A percentile compares a stretch with the other conserved stretches of the same genome.
Evolutionary conservation across 2,888 invertebrate species (phyloP).

Genomic region (Tholera decimalis): DNA sequence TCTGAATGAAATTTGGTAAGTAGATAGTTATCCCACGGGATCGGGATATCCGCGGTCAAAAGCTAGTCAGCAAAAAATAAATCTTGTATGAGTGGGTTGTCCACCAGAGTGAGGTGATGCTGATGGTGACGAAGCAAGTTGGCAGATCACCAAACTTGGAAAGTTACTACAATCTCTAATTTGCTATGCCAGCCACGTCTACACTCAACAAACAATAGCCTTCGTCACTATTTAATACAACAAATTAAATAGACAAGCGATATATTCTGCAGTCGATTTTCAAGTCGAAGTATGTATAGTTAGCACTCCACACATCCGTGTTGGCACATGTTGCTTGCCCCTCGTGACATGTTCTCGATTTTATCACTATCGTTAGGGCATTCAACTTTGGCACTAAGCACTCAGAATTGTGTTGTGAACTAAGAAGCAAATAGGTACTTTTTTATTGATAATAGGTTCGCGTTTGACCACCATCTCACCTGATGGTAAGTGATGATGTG

Average conservation of each 20-base stretch:
- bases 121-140: background rate
- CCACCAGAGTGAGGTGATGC: too few relatives aligned
- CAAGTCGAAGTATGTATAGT: background rate
- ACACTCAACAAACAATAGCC: background rate
- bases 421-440: background rate
- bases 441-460: too few relatives aligned
- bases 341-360: constrained; percentile 28
- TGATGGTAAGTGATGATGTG: too few relatives aligned
- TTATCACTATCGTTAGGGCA: constrained; percentile 21
- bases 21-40: too few relatives aligned
- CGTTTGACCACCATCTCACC: too few relatives aligned
- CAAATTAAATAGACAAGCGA: constrained; percentile 2
- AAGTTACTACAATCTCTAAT: background rate
- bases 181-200: background rate
- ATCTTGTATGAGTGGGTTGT: too few relatives aligned
- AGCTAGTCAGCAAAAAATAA: too few relatives aligned
- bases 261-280: background rate
- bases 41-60: too few relatives aligned
- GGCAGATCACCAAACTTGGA: background rate
- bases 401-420: background rate
- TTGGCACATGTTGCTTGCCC: constrained; percentile 11
- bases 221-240: background rate
- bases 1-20: too few relatives aligned
- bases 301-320: constrained; percentile 32
- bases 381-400: constrained; percentile 30